These are phyloP conservation scores for Coelopa frigida DNA, from an alignment of 1,140 invertebrate species.

Conservation along the genomic window DNA sequence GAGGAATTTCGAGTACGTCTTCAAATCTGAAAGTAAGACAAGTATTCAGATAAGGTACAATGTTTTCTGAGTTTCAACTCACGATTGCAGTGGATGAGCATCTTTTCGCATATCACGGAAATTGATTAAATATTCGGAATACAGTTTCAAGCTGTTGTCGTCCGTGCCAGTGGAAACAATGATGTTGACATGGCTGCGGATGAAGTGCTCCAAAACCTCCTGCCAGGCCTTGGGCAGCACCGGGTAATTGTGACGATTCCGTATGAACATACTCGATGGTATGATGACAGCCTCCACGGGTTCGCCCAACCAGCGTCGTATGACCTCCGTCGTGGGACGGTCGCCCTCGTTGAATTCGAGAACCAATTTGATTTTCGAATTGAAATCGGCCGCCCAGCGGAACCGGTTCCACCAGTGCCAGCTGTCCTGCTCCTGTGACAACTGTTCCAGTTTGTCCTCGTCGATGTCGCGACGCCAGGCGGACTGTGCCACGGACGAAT, in stretches of 20 bases:
- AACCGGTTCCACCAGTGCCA: constrained; percentile 88
- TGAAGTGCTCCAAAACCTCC: constrained; percentile 60
- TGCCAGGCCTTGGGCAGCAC: constrained; percentile 84
- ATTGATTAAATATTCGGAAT: constrained; percentile 81
- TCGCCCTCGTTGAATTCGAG: constrained; percentile 54
- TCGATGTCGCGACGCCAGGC: constrained; percentile 56
- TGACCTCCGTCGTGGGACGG: constrained; percentile 56
- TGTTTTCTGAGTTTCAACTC: constrained; percentile 1
- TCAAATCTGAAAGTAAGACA: constrained; percentile 64
- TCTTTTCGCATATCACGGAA: constrained; percentile 56
- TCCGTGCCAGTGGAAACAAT: constrained; percentile 68
- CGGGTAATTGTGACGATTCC: constrained; percentile 74
- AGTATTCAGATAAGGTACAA: constrained; percentile 1
- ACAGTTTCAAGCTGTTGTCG: constrained; percentile 56
- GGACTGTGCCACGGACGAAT: constrained; percentile 48
- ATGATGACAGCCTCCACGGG: constrained; percentile 81
- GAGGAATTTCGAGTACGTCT: constrained; percentile 81
- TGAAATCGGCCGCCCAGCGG: constrained; percentile 65
- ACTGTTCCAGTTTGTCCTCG: constrained; percentile 37
- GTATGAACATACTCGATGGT: constrained; percentile 72
- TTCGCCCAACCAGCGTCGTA: constrained; percentile 87
- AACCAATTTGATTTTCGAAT: constrained; percentile 65
- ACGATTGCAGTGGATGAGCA: constrained; percentile 53
- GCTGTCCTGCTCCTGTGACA: constrained; percentile 46
- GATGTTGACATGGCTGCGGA: constrained; percentile 67